A percentile compares a stretch with the other conserved stretches of the same genome.
Conservation (phyloP, 2,113 vertebrate genomes). For the Scomber colias region DNA sequence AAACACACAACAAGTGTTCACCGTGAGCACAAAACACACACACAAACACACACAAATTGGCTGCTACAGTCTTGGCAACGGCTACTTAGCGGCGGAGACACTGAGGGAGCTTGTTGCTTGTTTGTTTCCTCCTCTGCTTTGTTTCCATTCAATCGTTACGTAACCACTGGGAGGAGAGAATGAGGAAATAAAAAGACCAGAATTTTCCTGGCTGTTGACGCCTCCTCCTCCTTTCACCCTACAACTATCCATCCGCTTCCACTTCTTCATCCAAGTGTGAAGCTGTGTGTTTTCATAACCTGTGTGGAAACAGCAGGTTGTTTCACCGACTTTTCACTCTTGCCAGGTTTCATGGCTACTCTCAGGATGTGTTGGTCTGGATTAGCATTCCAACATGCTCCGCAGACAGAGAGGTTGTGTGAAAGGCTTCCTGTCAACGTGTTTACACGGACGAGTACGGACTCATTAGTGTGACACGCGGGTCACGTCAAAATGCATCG, state of each 20-base stretch:
- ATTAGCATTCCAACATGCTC: not conserved
- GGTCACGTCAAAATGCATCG: not conserved
- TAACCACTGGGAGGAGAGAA: constrained; percentile 45
- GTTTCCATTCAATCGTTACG: constrained; percentile 66
- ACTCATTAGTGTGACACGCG: not conserved
- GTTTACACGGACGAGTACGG: not conserved
- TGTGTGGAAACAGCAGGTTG: constrained; percentile 30
- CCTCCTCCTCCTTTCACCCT: constrained; percentile 27
- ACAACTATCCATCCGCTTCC: constrained; percentile 16
- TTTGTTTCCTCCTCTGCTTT: constrained; percentile 69
- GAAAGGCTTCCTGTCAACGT: not conserved
- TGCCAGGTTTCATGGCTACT: not conserved
- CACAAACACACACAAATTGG: not conserved
- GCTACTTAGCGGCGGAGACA: constrained; percentile 66
- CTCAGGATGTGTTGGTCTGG: constrained; percentile 3
- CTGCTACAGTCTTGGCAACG: constrained; percentile 41
- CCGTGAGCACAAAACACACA: not conserved
- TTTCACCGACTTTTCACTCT: not conserved
- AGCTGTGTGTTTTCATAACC: constrained; percentile 53
- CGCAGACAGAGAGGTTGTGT: not conserved
- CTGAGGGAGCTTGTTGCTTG: constrained; percentile 62
- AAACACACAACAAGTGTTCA: not conserved
- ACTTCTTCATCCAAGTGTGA: not conserved
- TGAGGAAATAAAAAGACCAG: constrained; percentile 24
- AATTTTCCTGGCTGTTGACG: constrained; percentile 27